These are phyloP conservation scores for Phoronis australis DNA, from an alignment of 2,888 invertebrate species.

Conservation along the genomic window DNA sequence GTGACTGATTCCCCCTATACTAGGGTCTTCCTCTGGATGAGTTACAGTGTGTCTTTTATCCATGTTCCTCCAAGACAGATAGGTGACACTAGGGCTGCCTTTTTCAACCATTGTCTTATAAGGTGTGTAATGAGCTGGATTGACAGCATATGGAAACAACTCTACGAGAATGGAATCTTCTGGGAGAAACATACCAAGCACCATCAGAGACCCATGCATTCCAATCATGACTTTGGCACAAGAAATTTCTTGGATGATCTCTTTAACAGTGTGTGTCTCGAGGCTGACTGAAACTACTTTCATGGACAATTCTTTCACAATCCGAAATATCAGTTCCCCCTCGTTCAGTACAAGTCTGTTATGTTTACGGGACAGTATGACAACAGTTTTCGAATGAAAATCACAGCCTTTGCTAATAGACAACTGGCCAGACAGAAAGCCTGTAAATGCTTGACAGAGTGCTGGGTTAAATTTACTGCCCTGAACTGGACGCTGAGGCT, in stretches of 20 bases:
- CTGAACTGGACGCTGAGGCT: slow-evolving; percentile 51
- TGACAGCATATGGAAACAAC: slow-evolving; percentile 56
- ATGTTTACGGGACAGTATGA: slow-evolving; percentile 45
- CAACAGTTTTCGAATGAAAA: slow-evolving; percentile 19
- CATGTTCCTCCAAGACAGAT: slow-evolving; percentile 53
- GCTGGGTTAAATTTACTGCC: slow-evolving; percentile 19
- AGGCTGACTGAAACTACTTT: slow-evolving; percentile 34
- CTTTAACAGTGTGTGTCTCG: slow-evolving; percentile 33
- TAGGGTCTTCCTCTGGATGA: slow-evolving; percentile 48
- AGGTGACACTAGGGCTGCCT: slow-evolving; percentile 43
- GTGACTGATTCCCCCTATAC: slow-evolving; percentile 53
- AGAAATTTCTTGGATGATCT: slow-evolving; percentile 33
- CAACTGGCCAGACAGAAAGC: slow-evolving; percentile 18
- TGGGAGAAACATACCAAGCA: slow-evolving; percentile 51
- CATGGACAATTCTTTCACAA: slow-evolving; percentile 26
- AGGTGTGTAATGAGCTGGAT: slow-evolving; percentile 53
- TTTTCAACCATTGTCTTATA: slow-evolving; percentile 51
- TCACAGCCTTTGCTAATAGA: too few species aligned
- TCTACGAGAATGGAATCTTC: slow-evolving; percentile 52
- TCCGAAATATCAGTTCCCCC: slow-evolving; percentile 40
- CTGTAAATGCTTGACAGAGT: slow-evolving; percentile 18
- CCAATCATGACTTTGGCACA: slow-evolving; percentile 44
- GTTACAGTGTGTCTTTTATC: slow-evolving; percentile 35
- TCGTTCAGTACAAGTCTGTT: slow-evolving; percentile 55
- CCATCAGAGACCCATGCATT: slow-evolving; percentile 55